Conservation (phyloP, 2,113 vertebrate species). For the Colinus virginianus region DNA sequence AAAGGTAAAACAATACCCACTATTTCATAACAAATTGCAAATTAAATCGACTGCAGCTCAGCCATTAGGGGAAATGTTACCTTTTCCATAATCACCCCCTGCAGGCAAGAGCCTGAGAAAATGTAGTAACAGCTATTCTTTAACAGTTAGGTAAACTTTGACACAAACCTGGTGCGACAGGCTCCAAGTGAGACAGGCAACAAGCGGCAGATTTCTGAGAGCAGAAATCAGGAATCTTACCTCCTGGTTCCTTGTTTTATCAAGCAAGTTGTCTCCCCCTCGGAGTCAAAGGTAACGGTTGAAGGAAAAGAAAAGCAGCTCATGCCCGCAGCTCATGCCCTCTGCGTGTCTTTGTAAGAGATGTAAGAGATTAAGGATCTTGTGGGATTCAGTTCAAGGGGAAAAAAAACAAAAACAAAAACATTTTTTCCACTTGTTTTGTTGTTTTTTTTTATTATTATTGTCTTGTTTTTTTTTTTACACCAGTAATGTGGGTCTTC, state of each 20-base stretch:
- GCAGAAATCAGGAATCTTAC: background rate
- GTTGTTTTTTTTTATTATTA: too few relatives aligned
- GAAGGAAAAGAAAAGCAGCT: background rate
- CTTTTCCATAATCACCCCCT: conserved; percentile 27
- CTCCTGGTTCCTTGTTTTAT: background rate
- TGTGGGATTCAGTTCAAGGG: background rate
- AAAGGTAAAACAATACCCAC: conserved; percentile 40
- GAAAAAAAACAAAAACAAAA: background rate
- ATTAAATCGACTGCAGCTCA: conserved; percentile 22
- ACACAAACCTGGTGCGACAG: background rate
- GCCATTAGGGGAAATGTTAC: background rate
- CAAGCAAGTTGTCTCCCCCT: background rate
- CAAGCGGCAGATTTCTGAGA: background rate
- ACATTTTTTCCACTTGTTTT: conserved; percentile 22
- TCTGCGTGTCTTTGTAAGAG: background rate
- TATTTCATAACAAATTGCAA: conserved; percentile 38
- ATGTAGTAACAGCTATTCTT: background rate
- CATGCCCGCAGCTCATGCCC: background rate
- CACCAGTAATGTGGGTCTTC: background rate
- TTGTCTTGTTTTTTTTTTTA: background rate
- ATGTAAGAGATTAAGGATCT: background rate
- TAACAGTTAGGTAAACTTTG: conserved; percentile 8
- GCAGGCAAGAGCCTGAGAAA: conserved; percentile 8
- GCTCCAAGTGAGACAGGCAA: background rate
- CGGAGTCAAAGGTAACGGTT: background rate